Evolutionary conservation across 2,888 invertebrate genomes (phyloP), one percentile per base, ranked within the genome.

Genomic region (Monoplex corrugatus): DNA sequence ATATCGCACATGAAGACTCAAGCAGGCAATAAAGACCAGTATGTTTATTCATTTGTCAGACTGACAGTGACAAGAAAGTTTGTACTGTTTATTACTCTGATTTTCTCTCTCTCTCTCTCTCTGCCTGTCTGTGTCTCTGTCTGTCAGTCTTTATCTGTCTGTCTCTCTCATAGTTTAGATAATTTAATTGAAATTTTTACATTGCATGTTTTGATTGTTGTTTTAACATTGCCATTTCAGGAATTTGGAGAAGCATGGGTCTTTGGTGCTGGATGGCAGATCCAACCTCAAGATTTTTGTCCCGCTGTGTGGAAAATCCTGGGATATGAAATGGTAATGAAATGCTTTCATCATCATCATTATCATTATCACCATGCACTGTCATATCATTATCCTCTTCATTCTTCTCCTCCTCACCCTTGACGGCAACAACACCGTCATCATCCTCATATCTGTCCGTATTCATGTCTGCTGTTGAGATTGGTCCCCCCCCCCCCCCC

Each of bases 301-400:
- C 45, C 84, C 84, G 8, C 57, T 84, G 45, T 84, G 84, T 57
- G 84, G 84, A 19, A 84, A 84, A n/a, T 50, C 84, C 35, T 57
- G 35, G 84, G 84, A 84, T 38, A 84, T 84, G 84, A 84, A 84
- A 35, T 84, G 84, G 84, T 84, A 35, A 82, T 8, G 50, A n/a
- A n/a, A 8, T 19, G 19, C 8, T 28, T 0, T 43, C 40, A 16
- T 72, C 85, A 85, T 84, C 84, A 84, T 88, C 84, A 68, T 84
- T 72, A 84, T 88, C 68, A 43, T 88, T 68, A 68, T 88, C 84
- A 85, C 2, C 89, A 89, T 75, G 8, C 85, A 3, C 68, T 1
- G 32, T 75, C 85, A 43, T 89, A 2, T 84, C 63, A 23, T 86
- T 23, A 13, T 32, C 40, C 10, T 32, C 40, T 3, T 32, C 43